phyloP scores from a whole-genome alignment of 2,797 vertebrate genomes.

The Peromyscus aztecus region DNA sequence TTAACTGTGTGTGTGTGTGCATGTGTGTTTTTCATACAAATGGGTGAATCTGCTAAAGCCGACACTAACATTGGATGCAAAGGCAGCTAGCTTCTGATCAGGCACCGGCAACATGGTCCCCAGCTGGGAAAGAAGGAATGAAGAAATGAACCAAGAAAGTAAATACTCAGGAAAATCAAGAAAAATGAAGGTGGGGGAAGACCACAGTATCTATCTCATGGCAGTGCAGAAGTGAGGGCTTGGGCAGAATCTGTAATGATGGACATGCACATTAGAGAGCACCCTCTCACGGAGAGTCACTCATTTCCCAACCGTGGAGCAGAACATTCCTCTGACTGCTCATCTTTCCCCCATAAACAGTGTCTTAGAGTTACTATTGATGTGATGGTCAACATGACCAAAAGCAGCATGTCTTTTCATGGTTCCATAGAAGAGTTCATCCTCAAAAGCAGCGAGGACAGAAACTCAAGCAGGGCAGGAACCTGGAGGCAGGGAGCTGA shows the following conservation, averaged over 20 bases:
- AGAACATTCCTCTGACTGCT: constrained; percentile 68
- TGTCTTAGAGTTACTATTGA: not conserved
- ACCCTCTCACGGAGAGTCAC: constrained; percentile 6
- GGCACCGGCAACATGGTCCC: constrained; percentile 25
- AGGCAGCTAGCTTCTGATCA: constrained; percentile 51
- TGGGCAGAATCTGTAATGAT: constrained; percentile 56
- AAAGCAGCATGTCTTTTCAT: not conserved
- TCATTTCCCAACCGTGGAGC: constrained; percentile 54
- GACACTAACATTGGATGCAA: constrained; percentile 42
- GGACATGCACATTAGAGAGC: constrained; percentile 43
- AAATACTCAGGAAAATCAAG: constrained; percentile 21
- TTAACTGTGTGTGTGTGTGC: constrained; percentile 46
- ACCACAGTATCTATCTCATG: constrained; percentile 50
- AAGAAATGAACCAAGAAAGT: constrained; percentile 10
- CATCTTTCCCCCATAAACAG: constrained; percentile 61
- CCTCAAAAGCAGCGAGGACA: not conserved
- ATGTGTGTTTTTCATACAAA: constrained; percentile 55
- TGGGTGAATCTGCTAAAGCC: constrained; percentile 19
- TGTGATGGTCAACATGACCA: not conserved
- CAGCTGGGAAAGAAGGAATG: constrained; percentile 42
- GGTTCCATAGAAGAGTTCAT: not conserved
- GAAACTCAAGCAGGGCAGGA: not conserved
- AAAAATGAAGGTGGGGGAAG: not conserved
- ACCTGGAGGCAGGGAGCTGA: not conserved
- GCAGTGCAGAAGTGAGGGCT: constrained; percentile 49